Conservation (phyloP, 2,888 invertebrate genomes). For the Frankliniella fusca region DNA sequence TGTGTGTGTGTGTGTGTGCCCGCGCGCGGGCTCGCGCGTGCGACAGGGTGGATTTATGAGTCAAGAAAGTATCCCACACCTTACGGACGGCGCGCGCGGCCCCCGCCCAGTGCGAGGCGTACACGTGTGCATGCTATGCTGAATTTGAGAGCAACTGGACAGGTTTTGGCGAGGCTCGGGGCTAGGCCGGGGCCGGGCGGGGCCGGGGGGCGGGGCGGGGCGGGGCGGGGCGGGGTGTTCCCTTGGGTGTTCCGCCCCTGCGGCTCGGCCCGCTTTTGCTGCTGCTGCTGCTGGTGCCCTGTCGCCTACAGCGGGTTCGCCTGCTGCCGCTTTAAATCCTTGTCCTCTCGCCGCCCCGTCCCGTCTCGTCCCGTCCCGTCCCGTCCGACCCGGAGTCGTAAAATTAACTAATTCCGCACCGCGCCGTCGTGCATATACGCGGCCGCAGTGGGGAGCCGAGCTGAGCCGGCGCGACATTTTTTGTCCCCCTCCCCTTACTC, state of each 20-base stretch:
- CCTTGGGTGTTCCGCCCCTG: not conserved
- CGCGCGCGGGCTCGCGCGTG: not conserved
- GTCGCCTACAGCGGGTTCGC: slow-evolving; percentile 2
- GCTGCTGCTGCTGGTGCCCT: not conserved
- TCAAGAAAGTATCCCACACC: not conserved
- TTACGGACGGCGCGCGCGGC: not conserved
- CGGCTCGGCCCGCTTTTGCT: too few relatives aligned
- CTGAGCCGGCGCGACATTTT: not conserved
- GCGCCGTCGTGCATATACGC: too few relatives aligned
- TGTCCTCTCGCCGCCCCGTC: too few relatives aligned
- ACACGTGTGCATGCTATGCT: not conserved
- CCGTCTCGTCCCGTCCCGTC: too few relatives aligned
- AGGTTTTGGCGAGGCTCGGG: not conserved
- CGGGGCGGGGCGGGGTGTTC: not conserved
- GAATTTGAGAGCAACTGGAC: slow-evolving; percentile 8
- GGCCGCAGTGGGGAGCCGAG: not conserved
- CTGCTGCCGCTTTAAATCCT: not conserved
- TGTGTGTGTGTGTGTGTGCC: not conserved
- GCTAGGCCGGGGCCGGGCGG: not conserved
- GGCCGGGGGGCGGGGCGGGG: not conserved
- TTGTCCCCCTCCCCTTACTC: not conserved
- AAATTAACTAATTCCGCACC: slow-evolving; percentile 11
- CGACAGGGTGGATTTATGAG: not conserved
- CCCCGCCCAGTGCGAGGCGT: not conserved
- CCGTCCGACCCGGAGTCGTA: not conserved